Base-by-base conservation (phyloP, 2,888 invertebrate genomes). In the Pristionchus maxplancki region DNA sequence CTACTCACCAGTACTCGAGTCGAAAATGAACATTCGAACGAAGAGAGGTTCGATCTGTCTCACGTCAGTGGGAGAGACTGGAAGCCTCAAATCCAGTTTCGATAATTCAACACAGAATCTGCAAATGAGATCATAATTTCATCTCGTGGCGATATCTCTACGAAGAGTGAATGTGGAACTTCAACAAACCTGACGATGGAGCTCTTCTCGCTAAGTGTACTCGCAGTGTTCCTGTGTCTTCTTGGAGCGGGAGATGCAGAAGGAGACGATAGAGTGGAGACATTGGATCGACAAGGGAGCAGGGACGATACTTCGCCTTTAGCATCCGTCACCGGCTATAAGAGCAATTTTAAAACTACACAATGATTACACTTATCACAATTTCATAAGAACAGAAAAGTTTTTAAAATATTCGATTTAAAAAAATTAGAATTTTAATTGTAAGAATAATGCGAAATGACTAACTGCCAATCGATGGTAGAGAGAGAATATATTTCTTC, bases 11-110 rank as follows among this genome's bases (percentile, higher is more conserved):
- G 44, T 24, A 40, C 86, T 82, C 11, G 97, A 97, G 96, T 99
- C 98, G 95, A 97, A 99, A 71, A 99, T 95, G 89, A 97, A 97
- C 91, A 99, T 95, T 83, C 97, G 96, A 34, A 98, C 97, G 94
- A 97, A 97, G 95, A 98, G 98, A 0, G 99, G 98, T 95, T 99
- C 99, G 88, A 98, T 97, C 95, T 89, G 89, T 64, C 86, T 44
- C 44, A 89, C 71, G 53, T 78, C 74, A 20, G 89, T 89, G 37
- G 86, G 62, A 48, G 86, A 74, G 9, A 89, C 58, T 15, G 89
- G 89, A 15, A 89, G 85, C 48, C 78, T 71, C 48, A 89, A 28
- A 28, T 89, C 89, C 28, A 89, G 50, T 53, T 87, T 88, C 3
- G 58, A 48, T 44, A 89, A 20, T 28, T 89, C 87, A 20, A 89